Evolutionary conservation across 64 coral and sea anemone species (phyloP).

Genomic region (Dendrophyllia cribrosa): DNA sequence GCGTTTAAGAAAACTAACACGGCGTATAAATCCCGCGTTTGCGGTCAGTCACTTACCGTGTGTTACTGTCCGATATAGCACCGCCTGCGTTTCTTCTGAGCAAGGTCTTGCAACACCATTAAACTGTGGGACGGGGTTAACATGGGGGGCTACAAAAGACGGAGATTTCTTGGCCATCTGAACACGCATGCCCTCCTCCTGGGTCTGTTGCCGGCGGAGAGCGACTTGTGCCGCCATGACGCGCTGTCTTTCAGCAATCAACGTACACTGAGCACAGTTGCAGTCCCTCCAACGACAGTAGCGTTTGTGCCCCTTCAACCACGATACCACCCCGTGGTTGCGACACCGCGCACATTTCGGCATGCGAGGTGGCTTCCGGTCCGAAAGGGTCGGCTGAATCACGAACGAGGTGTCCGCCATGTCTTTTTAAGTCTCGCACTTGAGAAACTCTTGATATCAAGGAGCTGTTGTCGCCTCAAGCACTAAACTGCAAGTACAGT

Average conservation of each 20-base stretch:
- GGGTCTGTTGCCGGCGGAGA: slow-evolving; percentile 89
- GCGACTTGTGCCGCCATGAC: slow-evolving; percentile 99
- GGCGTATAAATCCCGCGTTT: too few species aligned
- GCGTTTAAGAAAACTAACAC: background rate
- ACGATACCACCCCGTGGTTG: slow-evolving; percentile 91
- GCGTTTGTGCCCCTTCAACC: slow-evolving; percentile 94
- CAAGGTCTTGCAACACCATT: background rate
- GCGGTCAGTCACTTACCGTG: slow-evolving; percentile 5
- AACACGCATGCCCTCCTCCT: slow-evolving; percentile 69
- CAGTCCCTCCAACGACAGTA: slow-evolving; percentile 97
- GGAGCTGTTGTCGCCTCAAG: background rate
- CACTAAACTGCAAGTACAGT: slow-evolving; percentile 11
- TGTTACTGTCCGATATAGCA: background rate
- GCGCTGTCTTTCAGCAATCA: slow-evolving; percentile 95
- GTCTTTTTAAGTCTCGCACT: background rate
- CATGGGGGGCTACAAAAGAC: background rate
- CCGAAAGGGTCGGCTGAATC: slow-evolving; percentile 18
- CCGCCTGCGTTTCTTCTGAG: background rate
- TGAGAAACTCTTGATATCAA: slow-evolving; percentile 19
- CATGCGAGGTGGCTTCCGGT: slow-evolving; percentile 59
- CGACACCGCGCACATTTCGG: slow-evolving; percentile 96
- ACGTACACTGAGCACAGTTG: slow-evolving; percentile 91
- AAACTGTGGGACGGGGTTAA: background rate
- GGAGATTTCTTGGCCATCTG: slow-evolving; percentile 10
- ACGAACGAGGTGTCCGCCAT: slow-evolving; percentile 56